Evolutionary conservation across 2,797 vertebrate genomes (phyloP), one percentile per base, ranked within the genome.

Genomic region (Myiotriccus ornatus): DNA sequence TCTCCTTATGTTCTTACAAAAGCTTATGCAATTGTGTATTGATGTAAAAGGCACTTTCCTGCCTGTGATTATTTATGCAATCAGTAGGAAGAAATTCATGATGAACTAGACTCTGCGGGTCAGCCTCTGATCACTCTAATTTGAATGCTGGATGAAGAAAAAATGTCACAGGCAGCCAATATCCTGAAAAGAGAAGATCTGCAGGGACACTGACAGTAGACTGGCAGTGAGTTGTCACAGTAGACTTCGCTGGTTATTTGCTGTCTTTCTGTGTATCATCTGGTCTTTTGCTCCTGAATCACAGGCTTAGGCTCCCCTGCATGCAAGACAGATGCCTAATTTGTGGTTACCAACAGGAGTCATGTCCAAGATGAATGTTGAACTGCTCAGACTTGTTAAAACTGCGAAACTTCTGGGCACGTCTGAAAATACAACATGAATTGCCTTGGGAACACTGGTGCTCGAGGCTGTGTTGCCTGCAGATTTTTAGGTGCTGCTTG

Each of bases 41-140:
- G 80, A 86, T 82, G 60, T 87, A 86, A 90, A 91, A 94, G 55
- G 69, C 89, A 62, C 71, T 91, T 89, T 87, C 32, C 50, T 81
- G 50, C 84, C 83, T 85, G 69, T 95, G 87, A 91, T 93, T 96
- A 95, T 95, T 95, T 94, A 89, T 97, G 96, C 93, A 97, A 96
- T 95, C 94, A 96, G 89, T 70, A 82, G 89, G 84, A 69, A 94
- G 91, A 94, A 80, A 89, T 7, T 81, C 28, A 47, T 76, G 34
- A 92, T 93, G 93, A 92, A 71, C 69, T 69, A 84, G 82, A 86
- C 81, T 91, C 84, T 65, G 73, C 3, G 0, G 95, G 89, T 96
- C 95, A 97, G 75, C 78, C 79, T 95, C 75, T 90, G 90, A 94
- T 96, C 87, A 78, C 77, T 93, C 88, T 93, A 89, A 95, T 96